Evolutionary conservation across 2,888 invertebrate genomes (phyloP), one percentile per base, ranked within the genome.

Genomic region (Drosophila borealis): DNA sequence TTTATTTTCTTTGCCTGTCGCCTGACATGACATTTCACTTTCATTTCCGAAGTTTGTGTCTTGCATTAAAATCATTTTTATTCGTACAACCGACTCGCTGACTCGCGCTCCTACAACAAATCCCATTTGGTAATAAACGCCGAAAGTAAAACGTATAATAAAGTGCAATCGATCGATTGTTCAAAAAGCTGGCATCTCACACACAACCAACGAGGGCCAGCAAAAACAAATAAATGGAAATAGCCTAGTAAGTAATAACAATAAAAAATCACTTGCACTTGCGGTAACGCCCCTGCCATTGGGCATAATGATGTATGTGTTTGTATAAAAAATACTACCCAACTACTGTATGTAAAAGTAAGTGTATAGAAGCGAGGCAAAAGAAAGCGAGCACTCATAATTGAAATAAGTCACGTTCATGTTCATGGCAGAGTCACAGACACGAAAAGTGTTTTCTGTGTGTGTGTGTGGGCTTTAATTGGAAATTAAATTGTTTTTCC

Each of bases 21-120:
- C 57, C 56, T 68, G 77, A 74, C 85, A 80, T 87, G 89, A 85
- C 89, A 87, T 85, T 87, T 87, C 87, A 87, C 87, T 87, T 87
- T 87, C 89, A 87, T 89, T 87, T 87, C 81, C 84, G 89, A 88
- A 88, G 84, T 88, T 61, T 82, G 71, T 79, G 84, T 70, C 79
- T 79, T 73, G 87, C 87, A 88, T 82, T 85, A 57, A 88, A 88
- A 88, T 80, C 70, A 72, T 77, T 69, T 69, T 54, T 77, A 49
- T 56, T 33, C 60, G 63, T 53, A 19, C 70, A 54, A 56, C 51
- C 70, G 49, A 63, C 56, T 56, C 51, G 55, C 39, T 17, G 10
- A 11, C 42, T 13, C 42, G 17, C 14, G 41, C 17, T 39, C 50
- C 25, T 29, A 29, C 39, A 51, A n/a, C 41, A 41, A 42, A 42